phyloP scores from a whole-genome alignment of 1,140 invertebrate genomes.

The Bombus vancouverensis region DNA sequence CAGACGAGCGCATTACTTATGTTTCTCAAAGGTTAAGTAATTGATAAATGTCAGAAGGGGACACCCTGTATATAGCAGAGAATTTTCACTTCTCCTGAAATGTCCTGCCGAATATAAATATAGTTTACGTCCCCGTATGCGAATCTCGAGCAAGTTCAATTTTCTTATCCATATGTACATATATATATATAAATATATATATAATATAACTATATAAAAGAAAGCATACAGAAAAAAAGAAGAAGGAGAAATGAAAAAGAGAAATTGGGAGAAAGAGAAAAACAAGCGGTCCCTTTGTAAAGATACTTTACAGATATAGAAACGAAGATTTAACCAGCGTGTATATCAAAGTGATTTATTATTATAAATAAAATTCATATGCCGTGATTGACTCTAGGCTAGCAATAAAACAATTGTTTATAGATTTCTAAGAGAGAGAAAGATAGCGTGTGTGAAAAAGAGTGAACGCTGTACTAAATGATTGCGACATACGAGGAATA shows the following conservation, averaged over 20 bases:
- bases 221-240: neutral
- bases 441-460: neutral
- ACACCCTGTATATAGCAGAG: slow-evolving; percentile 14
- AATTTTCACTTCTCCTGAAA: slow-evolving; percentile 15
- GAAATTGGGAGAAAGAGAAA: neutral
- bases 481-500: slow-evolving; percentile 5
- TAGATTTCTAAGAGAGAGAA: slow-evolving; percentile 34
- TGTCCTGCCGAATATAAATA: slow-evolving; percentile 22
- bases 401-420: slow-evolving; percentile 45
- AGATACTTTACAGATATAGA: neutral
- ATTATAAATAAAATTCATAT: slow-evolving; percentile 26
- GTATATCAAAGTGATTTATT: slow-evolving; percentile 31
- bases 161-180: neutral
- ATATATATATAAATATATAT: no score
- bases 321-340: neutral
- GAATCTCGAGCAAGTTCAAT: slow-evolving; percentile 16
- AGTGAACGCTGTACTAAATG: neutral
- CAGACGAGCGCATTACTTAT: neutral
- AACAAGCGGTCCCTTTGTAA: neutral
- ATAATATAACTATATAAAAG: neutral
- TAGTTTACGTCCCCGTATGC: slow-evolving; percentile 5
- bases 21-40: neutral
- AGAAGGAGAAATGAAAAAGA: neutral
- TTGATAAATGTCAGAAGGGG: neutral
- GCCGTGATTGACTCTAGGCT: slow-evolving; percentile 20